These are phyloP conservation scores for Physocephala rufipes DNA, from an alignment of 2,888 invertebrate species.

Conservation along the genomic window DNA sequence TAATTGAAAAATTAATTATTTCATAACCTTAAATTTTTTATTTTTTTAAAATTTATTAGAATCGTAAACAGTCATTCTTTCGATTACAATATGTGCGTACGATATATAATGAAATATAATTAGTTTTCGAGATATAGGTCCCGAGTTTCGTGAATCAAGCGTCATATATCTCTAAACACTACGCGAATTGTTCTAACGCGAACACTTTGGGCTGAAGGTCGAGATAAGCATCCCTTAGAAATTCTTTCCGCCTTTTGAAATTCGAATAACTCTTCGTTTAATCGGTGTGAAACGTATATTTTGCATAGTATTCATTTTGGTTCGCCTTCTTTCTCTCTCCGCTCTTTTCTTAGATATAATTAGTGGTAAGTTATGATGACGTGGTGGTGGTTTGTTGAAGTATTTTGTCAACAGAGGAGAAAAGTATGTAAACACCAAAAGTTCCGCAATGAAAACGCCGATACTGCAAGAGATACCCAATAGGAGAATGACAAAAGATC, in stretches of 20 bases:
- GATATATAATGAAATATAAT: no score
- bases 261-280: constrained; percentile 51
- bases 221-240: no score
- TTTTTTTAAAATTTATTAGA: no score
- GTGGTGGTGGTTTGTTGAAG: neutral
- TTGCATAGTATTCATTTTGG: constrained; percentile 47
- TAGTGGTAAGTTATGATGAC: neutral
- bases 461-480: constrained; percentile 66
- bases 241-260: neutral
- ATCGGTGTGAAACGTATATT: constrained; percentile 60
- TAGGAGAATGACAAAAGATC: constrained; percentile 68
- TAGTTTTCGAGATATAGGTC: no score
- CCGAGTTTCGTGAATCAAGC: no score
- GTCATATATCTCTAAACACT: no score
- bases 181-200: no score
- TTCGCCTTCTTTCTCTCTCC: neutral
- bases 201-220: no score
- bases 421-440: constrained; percentile 43
- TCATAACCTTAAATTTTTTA: no score
- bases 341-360: neutral
- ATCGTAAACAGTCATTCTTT: no score
- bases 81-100: no score
- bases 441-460: constrained; percentile 57
- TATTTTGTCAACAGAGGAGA: constrained; percentile 18
- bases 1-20: no score